Conservation (phyloP, 2,113 vertebrate genomes). For the Phainopepla nitens region DNA sequence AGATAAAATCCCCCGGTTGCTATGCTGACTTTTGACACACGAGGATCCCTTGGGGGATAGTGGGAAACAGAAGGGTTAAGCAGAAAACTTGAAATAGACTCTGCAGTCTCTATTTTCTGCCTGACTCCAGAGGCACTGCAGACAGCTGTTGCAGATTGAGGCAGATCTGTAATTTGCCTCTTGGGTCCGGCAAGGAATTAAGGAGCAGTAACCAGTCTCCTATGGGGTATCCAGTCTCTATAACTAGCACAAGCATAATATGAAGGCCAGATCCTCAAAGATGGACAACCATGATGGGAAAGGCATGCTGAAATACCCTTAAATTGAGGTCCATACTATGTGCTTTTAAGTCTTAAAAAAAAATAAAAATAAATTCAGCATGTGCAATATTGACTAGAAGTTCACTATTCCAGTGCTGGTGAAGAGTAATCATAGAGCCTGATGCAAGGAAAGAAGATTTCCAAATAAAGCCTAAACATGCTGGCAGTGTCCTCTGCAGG, state of each 20-base stretch:
- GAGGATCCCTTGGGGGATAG: neutral
- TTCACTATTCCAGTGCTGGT: neutral
- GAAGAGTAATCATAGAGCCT: neutral
- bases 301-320: neutral
- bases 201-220: neutral
- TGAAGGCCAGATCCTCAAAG: neutral
- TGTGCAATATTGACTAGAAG: neutral
- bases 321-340: neutral
- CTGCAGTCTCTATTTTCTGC: neutral
- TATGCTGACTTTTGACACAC: neutral
- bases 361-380: too few relatives aligned
- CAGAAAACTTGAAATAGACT: neutral
- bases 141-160: neutral
- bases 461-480: neutral
- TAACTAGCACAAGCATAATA: neutral
- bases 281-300: neutral
- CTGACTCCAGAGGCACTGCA: neutral
- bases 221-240: neutral
- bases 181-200: neutral
- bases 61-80: neutral
- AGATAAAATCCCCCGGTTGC: neutral
- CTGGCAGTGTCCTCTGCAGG: neutral
- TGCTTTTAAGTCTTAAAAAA: neutral
- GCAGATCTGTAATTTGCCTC: neutral
- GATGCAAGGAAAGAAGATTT: neutral